Evolutionary conservation across 2,888 invertebrate species (phyloP).

Genomic region (Idaea dimidiata): DNA sequence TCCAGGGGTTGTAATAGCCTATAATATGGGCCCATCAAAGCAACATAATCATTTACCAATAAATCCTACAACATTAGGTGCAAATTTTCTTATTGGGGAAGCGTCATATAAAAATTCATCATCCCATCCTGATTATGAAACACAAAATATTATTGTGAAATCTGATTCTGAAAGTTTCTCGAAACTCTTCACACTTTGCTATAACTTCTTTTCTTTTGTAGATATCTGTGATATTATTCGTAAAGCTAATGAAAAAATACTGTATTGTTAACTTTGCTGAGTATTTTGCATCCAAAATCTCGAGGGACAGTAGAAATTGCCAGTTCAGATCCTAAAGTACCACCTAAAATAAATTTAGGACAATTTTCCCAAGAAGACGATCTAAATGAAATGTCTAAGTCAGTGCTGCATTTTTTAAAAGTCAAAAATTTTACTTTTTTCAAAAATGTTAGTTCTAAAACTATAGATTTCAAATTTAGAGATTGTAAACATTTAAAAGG

Average conservation of each 20-base stretch:
- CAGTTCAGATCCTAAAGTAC: conserved; percentile 28
- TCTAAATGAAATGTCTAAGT: conserved; percentile 11
- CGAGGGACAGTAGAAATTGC: conserved; percentile 35
- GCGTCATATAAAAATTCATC: conserved; percentile 11
- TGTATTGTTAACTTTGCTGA: background rate
- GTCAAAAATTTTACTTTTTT: conserved; percentile 29
- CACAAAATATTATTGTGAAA: background rate
- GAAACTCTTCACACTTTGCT: background rate
- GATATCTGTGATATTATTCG: background rate
- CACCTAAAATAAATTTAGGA: conserved; percentile 27
- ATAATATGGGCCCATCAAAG: background rate
- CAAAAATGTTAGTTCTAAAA: conserved; percentile 22
- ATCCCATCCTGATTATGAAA: conserved; percentile 6
- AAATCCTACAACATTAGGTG: background rate
- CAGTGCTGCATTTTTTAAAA: conserved; percentile 22
- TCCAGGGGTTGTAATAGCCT: background rate
- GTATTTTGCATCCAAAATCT: conserved; percentile 50
- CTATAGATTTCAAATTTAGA: conserved; percentile 25
- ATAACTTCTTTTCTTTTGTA: conserved; percentile 11
- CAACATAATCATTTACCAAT: background rate
- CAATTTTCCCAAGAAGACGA: conserved; percentile 16
- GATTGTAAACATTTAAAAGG: conserved; percentile 29
- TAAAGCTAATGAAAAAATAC: background rate
- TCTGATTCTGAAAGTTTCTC: background rate
- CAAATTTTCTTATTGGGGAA: background rate